A percentile compares a stretch with the other conserved stretches of the same genome.
Conservation (phyloP, 2,888 invertebrate species). For the Tenthredo livida region DNA sequence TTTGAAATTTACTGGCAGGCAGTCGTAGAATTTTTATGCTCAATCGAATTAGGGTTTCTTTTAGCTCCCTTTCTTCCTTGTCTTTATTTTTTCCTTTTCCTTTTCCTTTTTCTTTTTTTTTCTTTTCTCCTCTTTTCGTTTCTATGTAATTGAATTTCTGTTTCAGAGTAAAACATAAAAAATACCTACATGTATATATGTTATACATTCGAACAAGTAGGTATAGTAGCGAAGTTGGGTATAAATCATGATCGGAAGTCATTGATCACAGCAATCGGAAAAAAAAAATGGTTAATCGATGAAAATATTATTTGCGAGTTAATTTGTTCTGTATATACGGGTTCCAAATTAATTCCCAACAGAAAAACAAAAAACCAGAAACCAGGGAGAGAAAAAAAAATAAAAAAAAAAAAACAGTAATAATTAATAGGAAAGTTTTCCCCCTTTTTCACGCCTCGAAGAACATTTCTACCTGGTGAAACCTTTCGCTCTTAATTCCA, state of each 20-base stretch:
- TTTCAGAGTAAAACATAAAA: background rate
- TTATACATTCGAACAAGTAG: too few relatives aligned
- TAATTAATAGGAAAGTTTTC: conserved; percentile 37
- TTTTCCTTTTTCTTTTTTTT: background rate
- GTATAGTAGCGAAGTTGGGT: too few relatives aligned
- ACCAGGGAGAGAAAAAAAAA: too few relatives aligned
- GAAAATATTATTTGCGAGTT: background rate
- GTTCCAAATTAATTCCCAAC: background rate
- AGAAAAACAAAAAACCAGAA: too few relatives aligned
- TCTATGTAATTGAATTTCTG: background rate
- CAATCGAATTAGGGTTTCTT: conserved; percentile 58
- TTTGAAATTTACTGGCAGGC: conserved; percentile 58
- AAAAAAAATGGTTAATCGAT: background rate
- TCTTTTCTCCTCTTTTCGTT: background rate
- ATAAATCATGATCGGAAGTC: background rate
- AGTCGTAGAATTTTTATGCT: conserved; percentile 59
- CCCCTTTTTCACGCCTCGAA: background rate
- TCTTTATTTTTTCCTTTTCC: background rate
- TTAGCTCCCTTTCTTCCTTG: background rate
- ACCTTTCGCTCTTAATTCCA: conserved; percentile 18
- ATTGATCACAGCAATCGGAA: background rate
- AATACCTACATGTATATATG: background rate
- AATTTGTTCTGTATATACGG: background rate
- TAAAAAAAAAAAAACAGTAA: background rate
- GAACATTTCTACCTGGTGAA: background rate